Evolutionary conservation across 1,140 invertebrate genomes (phyloP).

Genomic region (Hermatobates lingyangjiaoensis): DNA sequence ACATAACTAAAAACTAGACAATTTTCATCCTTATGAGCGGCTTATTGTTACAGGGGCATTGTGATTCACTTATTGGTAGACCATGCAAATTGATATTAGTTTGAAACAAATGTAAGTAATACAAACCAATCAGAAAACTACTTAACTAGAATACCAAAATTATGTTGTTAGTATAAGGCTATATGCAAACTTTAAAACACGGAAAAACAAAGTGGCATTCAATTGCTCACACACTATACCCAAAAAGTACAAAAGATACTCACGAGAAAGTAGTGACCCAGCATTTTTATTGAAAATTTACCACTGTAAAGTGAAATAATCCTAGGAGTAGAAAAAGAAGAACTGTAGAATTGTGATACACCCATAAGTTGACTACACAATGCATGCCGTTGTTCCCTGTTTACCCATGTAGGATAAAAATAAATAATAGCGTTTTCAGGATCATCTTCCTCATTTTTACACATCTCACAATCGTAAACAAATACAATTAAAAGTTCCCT

Average conservation of each 20-base stretch:
- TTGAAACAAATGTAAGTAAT: too few species aligned
- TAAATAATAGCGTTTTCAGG: conserved; percentile 70
- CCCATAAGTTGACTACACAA: conserved; percentile 68
- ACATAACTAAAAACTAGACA: too few species aligned
- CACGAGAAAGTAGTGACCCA: conserved; percentile 58
- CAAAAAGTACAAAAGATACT: conserved; percentile 16
- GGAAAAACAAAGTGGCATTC: too few species aligned
- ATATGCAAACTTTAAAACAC: too few species aligned
- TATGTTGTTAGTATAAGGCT: too few species aligned
- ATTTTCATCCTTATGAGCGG: too few species aligned
- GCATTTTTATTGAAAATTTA: conserved; percentile 60
- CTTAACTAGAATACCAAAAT: too few species aligned
- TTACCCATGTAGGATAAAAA: conserved; percentile 72
- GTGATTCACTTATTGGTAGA: too few species aligned
- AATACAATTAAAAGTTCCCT: conserved; percentile 78
- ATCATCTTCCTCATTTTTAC: conserved; percentile 60
- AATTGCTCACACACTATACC: background rate
- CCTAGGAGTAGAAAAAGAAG: conserved; percentile 47
- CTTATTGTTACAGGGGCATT: too few species aligned
- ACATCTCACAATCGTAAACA: conserved; percentile 60
- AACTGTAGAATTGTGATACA: conserved; percentile 51
- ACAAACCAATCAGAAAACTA: too few species aligned
- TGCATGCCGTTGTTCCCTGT: conserved; percentile 54
- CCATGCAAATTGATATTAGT: too few species aligned
- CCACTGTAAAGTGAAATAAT: conserved; percentile 61